Base-by-base conservation (phyloP, 2,888 invertebrate species). In the Pachymerium ferrugineum region DNA sequence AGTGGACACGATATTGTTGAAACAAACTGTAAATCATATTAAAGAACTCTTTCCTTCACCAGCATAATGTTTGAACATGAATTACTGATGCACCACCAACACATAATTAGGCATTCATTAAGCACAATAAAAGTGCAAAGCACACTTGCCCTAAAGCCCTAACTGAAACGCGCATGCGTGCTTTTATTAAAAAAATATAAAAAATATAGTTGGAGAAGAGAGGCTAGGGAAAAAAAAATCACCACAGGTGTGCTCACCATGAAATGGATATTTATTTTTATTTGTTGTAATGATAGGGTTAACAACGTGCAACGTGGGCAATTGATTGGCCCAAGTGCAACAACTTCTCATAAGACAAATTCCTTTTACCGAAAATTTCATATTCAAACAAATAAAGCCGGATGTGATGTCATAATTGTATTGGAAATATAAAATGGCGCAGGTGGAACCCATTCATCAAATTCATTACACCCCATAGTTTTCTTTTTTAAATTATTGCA, bases 1-100 rank as follows among this genome's bases (percentile, higher is more conserved):
- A n/a, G n/a, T n/a, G n/a, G n/a, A n/a, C n/a, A n/a, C n/a, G n/a
- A n/a, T 47, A 47, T 47, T 47, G 47, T 19, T 16, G 47, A 16
- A 47, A 47, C 47, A 47, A 47, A 47, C 47, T 47, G 47, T 47
- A 47, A 47, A 47, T 47, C 47, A 47, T 47, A 47, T 47, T 47
- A 47, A 47, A 47, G 47, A 47, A 47, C 47, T 47, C 47, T 47
- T 47, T 42, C 47, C 47, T 47, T 47, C 47, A 22, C 47, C 47
- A 47, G 47, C 47, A 47, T 47, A 47, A 47, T 47, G 47, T 47
- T 47, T 47, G 47, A 47, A 47, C 47, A 47, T 47, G 47, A 47
- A 47, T 47, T 47, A 47, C 47, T 47, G 47, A 47, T 47, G 47
- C 47, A 47, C 47, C 47, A 47, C 47, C 47, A 47, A 47, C 47